These are phyloP conservation scores for Acromyrmex heyeri DNA, from an alignment of 1,140 invertebrate species.

Conservation along the genomic window DNA sequence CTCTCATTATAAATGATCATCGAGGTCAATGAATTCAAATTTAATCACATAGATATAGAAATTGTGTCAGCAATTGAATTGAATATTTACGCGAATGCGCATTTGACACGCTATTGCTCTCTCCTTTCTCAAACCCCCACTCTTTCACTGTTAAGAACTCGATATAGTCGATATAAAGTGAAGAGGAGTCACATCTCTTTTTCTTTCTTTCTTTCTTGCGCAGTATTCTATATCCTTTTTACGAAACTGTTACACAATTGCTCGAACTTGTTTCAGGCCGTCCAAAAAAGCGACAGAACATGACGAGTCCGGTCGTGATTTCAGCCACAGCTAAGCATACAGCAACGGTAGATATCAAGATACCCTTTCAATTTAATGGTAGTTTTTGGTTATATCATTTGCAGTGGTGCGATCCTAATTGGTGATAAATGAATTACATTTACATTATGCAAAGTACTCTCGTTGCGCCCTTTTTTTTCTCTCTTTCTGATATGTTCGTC, in stretches of 20 bases:
- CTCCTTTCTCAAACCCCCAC: neutral
- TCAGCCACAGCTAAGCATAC: conserved; percentile 92
- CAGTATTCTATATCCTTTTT: conserved; percentile 65
- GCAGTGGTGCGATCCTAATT: conserved; percentile 54
- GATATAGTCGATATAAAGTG: conserved; percentile 29
- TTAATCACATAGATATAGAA: neutral
- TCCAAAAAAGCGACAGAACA: conserved; percentile 76
- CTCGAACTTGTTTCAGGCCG: conserved; percentile 70
- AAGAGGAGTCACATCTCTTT: neutral
- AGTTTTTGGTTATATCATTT: conserved; percentile 66
- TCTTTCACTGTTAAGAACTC: conserved; percentile 38
- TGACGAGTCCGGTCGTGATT: conserved; percentile 91
- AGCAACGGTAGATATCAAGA: conserved; percentile 88
- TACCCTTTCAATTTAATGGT: neutral
- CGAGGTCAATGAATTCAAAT: neutral
- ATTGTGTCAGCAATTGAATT: neutral
- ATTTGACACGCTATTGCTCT: neutral
- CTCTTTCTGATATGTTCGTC: neutral
- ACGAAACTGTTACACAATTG: conserved; percentile 59
- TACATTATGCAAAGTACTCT: neutral
- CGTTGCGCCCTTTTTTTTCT: neutral
- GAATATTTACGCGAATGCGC: conserved; percentile 31
- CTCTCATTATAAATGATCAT: no score
- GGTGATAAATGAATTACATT: conserved; percentile 67
- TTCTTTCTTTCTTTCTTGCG: neutral